Percentiles rank a stretch among this genome's conserved stretches.
These are phyloP conservation scores for Todiramphus chloris DNA, from an alignment of 2,113 vertebrate genomes.

Conservation along the genomic window DNA sequence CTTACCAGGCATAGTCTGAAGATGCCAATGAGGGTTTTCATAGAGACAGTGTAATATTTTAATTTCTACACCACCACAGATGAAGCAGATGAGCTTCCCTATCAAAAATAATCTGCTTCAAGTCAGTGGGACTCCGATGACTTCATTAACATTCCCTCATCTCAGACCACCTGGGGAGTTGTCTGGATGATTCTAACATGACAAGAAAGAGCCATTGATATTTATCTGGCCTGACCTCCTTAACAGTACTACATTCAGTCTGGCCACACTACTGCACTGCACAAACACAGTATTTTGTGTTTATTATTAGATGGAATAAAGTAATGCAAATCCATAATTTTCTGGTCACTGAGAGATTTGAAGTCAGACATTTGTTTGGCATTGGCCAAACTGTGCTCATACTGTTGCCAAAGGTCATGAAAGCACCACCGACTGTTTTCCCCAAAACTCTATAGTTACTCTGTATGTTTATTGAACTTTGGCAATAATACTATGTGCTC, in stretches of 20 bases:
- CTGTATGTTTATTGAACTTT: conserved; percentile 46
- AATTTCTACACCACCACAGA: not conserved
- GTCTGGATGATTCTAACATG: not conserved
- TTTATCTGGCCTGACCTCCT: not conserved
- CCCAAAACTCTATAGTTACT: conserved; percentile 44
- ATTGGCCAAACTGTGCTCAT: not conserved
- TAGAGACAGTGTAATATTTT: not conserved
- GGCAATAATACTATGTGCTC: not conserved
- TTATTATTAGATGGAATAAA: conserved; percentile 43
- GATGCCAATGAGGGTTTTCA: not conserved
- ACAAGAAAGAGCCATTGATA: not conserved
- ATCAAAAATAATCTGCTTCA: not conserved
- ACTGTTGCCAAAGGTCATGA: conserved; percentile 28
- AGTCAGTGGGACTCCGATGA: not conserved
- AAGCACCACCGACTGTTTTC: not conserved
- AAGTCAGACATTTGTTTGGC: conserved; percentile 44
- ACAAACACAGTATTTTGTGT: not conserved
- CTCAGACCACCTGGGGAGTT: not conserved
- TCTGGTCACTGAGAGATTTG: not conserved
- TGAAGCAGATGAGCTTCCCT: not conserved
- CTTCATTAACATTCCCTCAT: not conserved
- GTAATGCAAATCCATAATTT: conserved; percentile 29
- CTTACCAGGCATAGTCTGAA: not conserved
- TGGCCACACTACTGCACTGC: not conserved
- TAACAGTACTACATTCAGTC: not conserved